Conservation (phyloP, 1,140 invertebrate species). For the Physella acuta region DNA sequence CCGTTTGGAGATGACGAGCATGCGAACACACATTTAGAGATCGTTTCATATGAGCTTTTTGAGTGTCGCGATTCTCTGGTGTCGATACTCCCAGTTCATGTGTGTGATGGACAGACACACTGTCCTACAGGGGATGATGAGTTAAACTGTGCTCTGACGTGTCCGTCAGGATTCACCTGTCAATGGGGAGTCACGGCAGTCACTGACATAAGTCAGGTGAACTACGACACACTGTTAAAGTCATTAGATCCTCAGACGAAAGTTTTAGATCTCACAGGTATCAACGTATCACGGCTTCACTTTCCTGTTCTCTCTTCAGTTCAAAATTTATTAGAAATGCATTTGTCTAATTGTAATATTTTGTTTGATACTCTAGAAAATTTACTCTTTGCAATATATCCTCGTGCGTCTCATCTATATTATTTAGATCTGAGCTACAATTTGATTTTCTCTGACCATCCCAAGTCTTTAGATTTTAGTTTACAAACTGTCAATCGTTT, state of each 20-base stretch:
- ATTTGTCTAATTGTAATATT: background rate
- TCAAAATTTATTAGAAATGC: background rate
- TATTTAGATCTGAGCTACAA: conserved; percentile 5
- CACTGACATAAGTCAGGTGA: background rate
- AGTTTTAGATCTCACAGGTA: conserved; percentile 10
- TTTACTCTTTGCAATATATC: background rate
- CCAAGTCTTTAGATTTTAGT: conserved; percentile 8
- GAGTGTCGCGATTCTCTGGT: background rate
- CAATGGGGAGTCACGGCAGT: background rate
- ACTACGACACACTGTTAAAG: background rate
- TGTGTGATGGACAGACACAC: background rate
- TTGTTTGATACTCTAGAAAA: background rate
- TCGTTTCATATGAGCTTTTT: background rate
- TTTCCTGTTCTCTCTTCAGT: background rate
- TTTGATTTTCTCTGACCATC: too few species aligned
- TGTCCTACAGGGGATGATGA: conserved; percentile 2
- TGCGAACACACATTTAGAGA: too few species aligned
- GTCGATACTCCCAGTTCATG: background rate
- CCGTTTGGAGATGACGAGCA: conserved; percentile 7
- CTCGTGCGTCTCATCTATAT: background rate
- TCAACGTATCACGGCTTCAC: background rate
- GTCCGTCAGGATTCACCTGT: background rate
- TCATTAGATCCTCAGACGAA: background rate
- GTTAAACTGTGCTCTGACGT: background rate
- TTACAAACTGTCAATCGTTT: too few species aligned